Evolutionary conservation across 35 echinoderm and acorn worm genomes (phyloP), one percentile per base, ranked within the genome.

Genomic region (Ptychodera flava): DNA sequence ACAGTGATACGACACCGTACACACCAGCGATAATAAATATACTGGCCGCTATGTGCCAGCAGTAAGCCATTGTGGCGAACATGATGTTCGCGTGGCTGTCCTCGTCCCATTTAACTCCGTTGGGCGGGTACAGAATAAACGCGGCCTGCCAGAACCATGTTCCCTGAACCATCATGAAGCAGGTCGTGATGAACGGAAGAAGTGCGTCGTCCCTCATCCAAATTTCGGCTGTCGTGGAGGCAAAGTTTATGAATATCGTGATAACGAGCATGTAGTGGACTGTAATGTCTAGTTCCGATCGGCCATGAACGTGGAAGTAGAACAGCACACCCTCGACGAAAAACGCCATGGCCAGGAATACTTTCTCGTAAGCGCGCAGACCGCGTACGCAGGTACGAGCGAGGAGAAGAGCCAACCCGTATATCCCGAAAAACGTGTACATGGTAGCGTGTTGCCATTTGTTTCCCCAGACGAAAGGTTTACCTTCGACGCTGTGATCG

Each of bases 381-480:
- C 36, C 82, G 6, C 87, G 90, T 27, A 94, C 33, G 15, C 84
- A 81, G 14, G 92, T 93, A 14, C 87, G 34, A 2, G 77, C 85
- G 29, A 92, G 76, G 0, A 88, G 78, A n/a, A 79, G 84, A 6
- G 91, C 79, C 1, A 85, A 33, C 14, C 93, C 93, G 34, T 99
- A 94, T 28, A 99, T 78, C 16, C 78, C 90, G 83, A 99, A 99
- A 79, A 91, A 99, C 0, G 96, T 94, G 88, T 94, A 99, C 96
- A 99, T 99, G 35, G 96, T 99, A 33, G 77, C 80, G 34, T 98
- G 95, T 76, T 98, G 95, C 95, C 95, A 98, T 64, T 64, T 64
- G 22, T 64, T 64, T 12, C 45, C 45, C 6, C 6, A 64, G 45
- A 64, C 22, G 45, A 64, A 64, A 64, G 45, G 45, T 64, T 22